phyloP scores from a whole-genome alignment of 2,888 invertebrate species.

The Lithophane socia region DNA sequence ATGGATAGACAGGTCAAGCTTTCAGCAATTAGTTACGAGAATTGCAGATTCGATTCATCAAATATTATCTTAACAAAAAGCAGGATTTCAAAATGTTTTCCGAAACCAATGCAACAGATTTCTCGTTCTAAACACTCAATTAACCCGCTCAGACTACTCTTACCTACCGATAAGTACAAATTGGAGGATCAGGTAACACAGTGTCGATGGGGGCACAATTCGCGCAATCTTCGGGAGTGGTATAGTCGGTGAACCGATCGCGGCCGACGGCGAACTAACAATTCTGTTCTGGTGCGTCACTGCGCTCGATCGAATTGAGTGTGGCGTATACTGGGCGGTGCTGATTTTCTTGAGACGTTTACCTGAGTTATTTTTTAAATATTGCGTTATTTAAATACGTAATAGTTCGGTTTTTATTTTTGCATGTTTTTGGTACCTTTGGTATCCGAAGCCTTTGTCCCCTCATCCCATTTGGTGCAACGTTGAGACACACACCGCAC shows the following conservation, averaged over 20 bases:
- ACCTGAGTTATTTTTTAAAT: background rate
- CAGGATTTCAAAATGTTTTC: background rate
- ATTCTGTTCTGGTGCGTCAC: constrained; percentile 75
- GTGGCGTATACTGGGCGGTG: constrained; percentile 36
- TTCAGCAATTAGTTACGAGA: background rate
- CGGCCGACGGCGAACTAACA: constrained; percentile 74
- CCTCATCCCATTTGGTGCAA: too few species aligned
- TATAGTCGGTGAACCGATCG: constrained; percentile 77
- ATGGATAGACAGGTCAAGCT: background rate
- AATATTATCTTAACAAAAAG: background rate
- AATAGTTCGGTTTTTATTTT: too few species aligned
- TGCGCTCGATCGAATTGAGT: constrained; percentile 66
- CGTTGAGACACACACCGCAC: too few species aligned
- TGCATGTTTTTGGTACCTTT: too few species aligned
- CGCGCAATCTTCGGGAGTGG: constrained; percentile 82
- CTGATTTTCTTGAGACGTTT: background rate
- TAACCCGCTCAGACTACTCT: constrained; percentile 21
- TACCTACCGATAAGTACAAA: constrained; percentile 47
- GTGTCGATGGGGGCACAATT: constrained; percentile 70
- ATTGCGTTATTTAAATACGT: background rate
- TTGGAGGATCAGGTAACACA: constrained; percentile 70
- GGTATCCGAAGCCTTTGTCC: too few species aligned
- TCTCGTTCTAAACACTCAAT: constrained; percentile 30
- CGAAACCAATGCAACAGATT: constrained; percentile 1
- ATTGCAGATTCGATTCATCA: too few species aligned